Percentiles rank a stretch among this genome's conserved stretches.
These are phyloP conservation scores for Rhopilema esculentum DNA, from an alignment of 30 jellyfish, hydroid and myxozoan species.

Conservation along the genomic window DNA sequence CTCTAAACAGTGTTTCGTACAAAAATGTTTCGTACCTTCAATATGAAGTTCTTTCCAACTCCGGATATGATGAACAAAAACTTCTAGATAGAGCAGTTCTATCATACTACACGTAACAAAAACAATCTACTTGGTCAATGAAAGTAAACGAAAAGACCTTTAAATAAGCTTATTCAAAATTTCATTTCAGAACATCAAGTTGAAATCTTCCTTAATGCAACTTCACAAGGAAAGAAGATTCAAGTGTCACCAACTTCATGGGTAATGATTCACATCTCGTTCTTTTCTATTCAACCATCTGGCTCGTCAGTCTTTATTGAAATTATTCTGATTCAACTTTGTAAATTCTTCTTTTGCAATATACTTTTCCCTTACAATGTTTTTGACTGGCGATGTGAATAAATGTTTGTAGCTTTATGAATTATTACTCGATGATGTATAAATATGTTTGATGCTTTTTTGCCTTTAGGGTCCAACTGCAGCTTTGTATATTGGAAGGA, in stretches of 20 bases:
- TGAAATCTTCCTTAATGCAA: conserved; percentile 80
- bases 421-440: no score
- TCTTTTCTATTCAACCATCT: conserved; percentile 1
- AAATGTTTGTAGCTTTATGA: no score
- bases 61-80: no score
- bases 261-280: conserved; percentile 50
- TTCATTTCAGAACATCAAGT: conserved; percentile 54
- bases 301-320: background rate
- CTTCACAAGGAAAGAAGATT: conserved; percentile 63
- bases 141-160: no score
- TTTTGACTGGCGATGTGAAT: no score
- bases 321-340: conserved; percentile 20
- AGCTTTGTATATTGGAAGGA: conserved; percentile 69
- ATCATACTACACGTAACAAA: no score
- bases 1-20: background rate
- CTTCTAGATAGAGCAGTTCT: no score
- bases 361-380: no score
- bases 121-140: no score
- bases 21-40: background rate
- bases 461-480: conserved; percentile 52
- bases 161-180: background rate
- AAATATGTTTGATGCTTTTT: background rate
- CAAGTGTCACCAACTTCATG: conserved; percentile 58
- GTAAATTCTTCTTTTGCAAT: background rate
- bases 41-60: no score